phyloP scores from a whole-genome alignment of 1,140 invertebrate species.

The Gyrodactylus bullatarudis region DNA sequence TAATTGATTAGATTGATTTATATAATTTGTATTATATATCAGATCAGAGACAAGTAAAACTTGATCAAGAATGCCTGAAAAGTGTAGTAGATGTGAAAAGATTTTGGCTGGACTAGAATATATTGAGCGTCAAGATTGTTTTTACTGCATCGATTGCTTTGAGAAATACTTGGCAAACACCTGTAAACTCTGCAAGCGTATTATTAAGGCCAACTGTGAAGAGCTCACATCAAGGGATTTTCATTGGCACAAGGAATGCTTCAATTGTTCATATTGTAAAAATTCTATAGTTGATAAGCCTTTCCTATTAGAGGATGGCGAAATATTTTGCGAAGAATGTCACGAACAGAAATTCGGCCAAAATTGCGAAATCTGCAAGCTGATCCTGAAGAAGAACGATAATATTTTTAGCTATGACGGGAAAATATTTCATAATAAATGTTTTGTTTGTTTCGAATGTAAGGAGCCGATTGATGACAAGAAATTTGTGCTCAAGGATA shows the following conservation, averaged over 20 bases:
- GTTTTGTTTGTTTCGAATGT: constrained; percentile 90
- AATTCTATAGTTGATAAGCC: not conserved
- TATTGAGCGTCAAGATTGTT: not conserved
- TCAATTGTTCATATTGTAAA: not conserved
- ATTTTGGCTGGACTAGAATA: not conserved
- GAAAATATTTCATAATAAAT: constrained; percentile 56
- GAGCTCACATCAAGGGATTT: not conserved
- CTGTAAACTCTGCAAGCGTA: not conserved
- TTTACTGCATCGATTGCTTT: not conserved
- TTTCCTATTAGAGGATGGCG: not conserved
- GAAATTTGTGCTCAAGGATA: constrained; percentile 65
- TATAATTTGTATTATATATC: no score
- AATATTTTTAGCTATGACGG: not conserved
- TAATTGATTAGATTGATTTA: no score
- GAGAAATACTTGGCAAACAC: not conserved
- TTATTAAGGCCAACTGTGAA: not conserved
- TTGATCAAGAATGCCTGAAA: no score
- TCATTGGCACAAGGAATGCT: constrained; percentile 3
- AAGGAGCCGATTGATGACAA: constrained; percentile 72
- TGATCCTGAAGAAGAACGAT: not conserved
- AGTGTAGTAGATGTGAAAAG: not conserved
- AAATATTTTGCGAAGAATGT: not conserved
- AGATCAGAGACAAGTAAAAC: no score
- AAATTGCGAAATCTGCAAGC: not conserved
- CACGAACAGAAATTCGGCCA: not conserved